Percentiles rank a stretch among this genome's conserved stretches.
Conservation (phyloP, 2,797 vertebrate genomes). For the Knipowitschia caucasica region DNA sequence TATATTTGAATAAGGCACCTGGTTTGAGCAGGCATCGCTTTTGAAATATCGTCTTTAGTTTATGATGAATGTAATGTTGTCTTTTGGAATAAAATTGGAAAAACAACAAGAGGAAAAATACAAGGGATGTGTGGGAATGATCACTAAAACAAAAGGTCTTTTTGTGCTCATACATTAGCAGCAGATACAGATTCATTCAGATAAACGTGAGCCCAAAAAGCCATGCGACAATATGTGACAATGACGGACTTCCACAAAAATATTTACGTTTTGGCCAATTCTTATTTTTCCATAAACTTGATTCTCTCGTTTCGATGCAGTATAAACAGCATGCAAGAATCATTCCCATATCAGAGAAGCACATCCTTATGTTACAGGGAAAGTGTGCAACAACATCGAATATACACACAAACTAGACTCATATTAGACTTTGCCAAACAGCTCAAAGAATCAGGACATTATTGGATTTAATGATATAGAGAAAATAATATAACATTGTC, state of each 20-base stretch:
- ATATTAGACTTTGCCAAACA: constrained; percentile 40
- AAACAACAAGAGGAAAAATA: constrained; percentile 10
- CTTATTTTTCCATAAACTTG: constrained; percentile 26
- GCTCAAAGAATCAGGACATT: background rate
- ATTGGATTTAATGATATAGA: background rate
- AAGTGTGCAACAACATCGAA: constrained; percentile 43
- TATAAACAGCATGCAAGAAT: constrained; percentile 56
- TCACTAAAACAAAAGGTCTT: constrained; percentile 45
- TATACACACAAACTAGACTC: constrained; percentile 50
- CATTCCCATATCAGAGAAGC: constrained; percentile 33
- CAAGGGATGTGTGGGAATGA: constrained; percentile 19
- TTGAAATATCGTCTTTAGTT: constrained; percentile 58
- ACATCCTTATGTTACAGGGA: constrained; percentile 27
- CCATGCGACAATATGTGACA: constrained; percentile 42
- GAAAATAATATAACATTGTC: background rate
- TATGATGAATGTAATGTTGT: constrained; percentile 47
- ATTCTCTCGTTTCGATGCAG: constrained; percentile 42
- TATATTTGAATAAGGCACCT: constrained; percentile 81
- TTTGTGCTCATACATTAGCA: constrained; percentile 75
- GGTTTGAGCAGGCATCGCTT: constrained; percentile 80
- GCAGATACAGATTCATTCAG: constrained; percentile 58
- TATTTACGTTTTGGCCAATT: constrained; percentile 11
- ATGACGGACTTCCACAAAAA: constrained; percentile 15
- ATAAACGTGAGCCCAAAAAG: constrained; percentile 49
- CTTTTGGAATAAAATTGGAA: constrained; percentile 43